Percentiles rank a stretch among this genome's conserved stretches.
Evolutionary conservation across 2,113 vertebrate genomes (phyloP).

Genomic region (Periophthalmus modestus): DNA sequence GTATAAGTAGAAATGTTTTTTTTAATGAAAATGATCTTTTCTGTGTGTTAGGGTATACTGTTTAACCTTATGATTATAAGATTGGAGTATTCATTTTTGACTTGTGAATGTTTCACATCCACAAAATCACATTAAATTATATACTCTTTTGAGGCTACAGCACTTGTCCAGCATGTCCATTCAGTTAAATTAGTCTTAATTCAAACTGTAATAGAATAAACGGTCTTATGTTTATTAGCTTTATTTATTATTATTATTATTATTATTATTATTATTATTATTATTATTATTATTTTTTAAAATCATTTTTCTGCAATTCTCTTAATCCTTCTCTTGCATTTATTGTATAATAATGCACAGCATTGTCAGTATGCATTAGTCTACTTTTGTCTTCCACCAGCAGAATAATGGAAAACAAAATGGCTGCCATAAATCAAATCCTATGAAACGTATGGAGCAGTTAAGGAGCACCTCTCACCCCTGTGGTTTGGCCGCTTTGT

Average conservation of each 20-base stretch:
- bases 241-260: no score
- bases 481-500: slow-evolving; percentile 64
- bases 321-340: neutral
- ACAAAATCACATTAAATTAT: neutral
- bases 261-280: no score
- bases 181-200: no score
- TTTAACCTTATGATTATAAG: neutral
- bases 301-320: neutral
- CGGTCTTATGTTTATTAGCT: neutral
- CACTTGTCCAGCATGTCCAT: no score
- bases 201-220: no score
- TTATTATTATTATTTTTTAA: neutral
- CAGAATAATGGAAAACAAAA: slow-evolving; percentile 36
- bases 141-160: no score
- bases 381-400: slow-evolving; percentile 12
- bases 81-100: neutral
- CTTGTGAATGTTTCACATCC: no score
- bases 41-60: neutral
- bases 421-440: slow-evolving; percentile 55
- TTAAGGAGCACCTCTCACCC: slow-evolving; percentile 40
- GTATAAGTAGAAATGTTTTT: neutral
- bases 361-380: neutral
- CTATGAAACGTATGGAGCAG: slow-evolving; percentile 49
- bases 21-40: no score
- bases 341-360: neutral